Evolutionary conservation across 2,797 vertebrate genomes (phyloP).

Genomic region (Simalia tracyae): DNA sequence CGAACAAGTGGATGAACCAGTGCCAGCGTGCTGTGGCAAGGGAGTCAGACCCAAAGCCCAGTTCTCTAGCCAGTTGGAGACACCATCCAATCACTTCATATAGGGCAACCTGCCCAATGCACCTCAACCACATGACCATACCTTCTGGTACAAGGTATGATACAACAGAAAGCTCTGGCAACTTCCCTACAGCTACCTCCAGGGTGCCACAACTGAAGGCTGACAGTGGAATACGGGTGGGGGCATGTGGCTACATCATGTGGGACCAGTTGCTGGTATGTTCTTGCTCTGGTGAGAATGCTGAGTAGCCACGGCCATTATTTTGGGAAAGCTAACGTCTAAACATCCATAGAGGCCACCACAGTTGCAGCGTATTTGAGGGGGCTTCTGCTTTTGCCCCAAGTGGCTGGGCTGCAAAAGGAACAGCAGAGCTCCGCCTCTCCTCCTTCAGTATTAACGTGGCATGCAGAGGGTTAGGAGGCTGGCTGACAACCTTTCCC

Average conservation of each 20-base stretch:
- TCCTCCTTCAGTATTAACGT: conserved; percentile 47
- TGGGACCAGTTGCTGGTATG: neutral
- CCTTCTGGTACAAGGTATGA: neutral
- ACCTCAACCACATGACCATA: neutral
- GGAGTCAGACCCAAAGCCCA: neutral
- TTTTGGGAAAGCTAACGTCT: neutral
- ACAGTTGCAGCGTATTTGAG: no score
- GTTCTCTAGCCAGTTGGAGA: neutral
- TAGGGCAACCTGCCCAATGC: neutral
- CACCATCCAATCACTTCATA: neutral
- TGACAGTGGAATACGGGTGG: neutral
- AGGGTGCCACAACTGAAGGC: no score
- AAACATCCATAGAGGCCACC: neutral
- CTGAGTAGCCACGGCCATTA: neutral
- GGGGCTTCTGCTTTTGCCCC: neutral
- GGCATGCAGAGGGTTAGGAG: conserved; percentile 44
- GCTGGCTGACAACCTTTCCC: conserved; percentile 37
- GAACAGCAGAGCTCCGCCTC: conserved; percentile 62
- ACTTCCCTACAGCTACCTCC: neutral
- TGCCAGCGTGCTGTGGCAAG: neutral
- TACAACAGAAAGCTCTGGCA: neutral
- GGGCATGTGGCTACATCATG: neutral
- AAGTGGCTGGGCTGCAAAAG: conserved; percentile 4
- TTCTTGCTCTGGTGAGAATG: neutral
- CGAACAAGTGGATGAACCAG: neutral